These are phyloP conservation scores for Pachyramphus minor DNA, from an alignment of 2,113 vertebrate genomes.

Conservation along the genomic window DNA sequence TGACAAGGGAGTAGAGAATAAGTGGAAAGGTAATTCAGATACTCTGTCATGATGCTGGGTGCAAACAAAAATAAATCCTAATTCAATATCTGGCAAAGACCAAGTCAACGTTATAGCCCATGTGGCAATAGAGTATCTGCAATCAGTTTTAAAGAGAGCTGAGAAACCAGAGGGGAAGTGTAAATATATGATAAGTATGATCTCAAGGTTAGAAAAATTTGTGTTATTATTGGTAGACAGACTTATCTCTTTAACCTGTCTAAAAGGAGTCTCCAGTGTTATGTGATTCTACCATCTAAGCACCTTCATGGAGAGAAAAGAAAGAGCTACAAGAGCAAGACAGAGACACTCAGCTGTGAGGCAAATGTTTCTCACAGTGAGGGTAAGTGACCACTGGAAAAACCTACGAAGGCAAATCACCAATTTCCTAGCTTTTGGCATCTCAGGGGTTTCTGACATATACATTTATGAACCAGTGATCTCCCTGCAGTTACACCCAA, in stretches of 20 bases:
- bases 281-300: not conserved
- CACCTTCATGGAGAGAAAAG: not conserved
- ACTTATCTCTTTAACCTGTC: not conserved
- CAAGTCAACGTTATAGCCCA: fast-evolving
- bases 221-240: not conserved
- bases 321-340: not conserved
- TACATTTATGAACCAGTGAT: not conserved
- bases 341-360: not conserved
- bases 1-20: not conserved
- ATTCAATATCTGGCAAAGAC: not conserved
- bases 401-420: not conserved
- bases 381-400: not conserved
- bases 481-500: not conserved
- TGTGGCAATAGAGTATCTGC: not conserved
- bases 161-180: not conserved
- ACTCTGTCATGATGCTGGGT: not conserved
- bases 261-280: not conserved
- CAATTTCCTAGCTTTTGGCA: not conserved
- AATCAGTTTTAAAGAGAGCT: not conserved
- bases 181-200: not conserved
- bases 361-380: fast-evolving
- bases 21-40: not conserved
- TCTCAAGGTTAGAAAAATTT: not conserved
- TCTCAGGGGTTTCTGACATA: not conserved
- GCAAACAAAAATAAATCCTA: not conserved